A percentile compares a stretch with the other conserved stretches of the same genome.
These are phyloP conservation scores for Laspeyria flexula DNA, from an alignment of 2,888 invertebrate species.

Conservation along the genomic window DNA sequence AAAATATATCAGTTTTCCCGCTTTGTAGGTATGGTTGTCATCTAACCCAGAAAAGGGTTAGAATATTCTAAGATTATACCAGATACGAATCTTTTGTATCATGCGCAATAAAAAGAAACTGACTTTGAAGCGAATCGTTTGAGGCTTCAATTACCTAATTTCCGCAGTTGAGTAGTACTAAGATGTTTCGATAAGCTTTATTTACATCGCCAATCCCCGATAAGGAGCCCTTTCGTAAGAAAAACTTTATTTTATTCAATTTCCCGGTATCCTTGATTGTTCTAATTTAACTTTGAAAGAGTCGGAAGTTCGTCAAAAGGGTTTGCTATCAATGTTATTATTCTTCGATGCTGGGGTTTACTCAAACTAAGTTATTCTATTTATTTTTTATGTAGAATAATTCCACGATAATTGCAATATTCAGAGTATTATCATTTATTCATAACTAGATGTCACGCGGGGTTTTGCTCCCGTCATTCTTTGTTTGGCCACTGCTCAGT, in stretches of 20 bases:
- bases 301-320: constrained; percentile 16
- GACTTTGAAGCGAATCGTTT: not conserved
- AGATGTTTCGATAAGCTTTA: constrained; percentile 8
- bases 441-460: too few relatives aligned
- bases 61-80: not conserved
- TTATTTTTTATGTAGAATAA: too few relatives aligned
- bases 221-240: constrained; percentile 1
- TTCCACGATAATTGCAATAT: too few relatives aligned
- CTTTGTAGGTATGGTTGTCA: too few relatives aligned
- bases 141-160: not conserved
- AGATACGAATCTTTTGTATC: not conserved
- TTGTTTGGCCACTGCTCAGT: too few relatives aligned
- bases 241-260: constrained; percentile 31
- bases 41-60: not conserved
- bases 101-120: not conserved
- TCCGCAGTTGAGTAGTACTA: not conserved
- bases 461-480: too few relatives aligned
- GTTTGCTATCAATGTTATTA: constrained; percentile 11
- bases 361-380: constrained; percentile 3
- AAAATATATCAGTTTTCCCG: too few relatives aligned
- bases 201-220: constrained; percentile 12
- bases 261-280: constrained; percentile 17
- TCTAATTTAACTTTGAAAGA: constrained; percentile 31
- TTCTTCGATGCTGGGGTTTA: not conserved
- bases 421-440: too few relatives aligned